These are phyloP conservation scores for Propithecus perrieri DNA, from an alignment of 2,797 vertebrate species.

Conservation along the genomic window DNA sequence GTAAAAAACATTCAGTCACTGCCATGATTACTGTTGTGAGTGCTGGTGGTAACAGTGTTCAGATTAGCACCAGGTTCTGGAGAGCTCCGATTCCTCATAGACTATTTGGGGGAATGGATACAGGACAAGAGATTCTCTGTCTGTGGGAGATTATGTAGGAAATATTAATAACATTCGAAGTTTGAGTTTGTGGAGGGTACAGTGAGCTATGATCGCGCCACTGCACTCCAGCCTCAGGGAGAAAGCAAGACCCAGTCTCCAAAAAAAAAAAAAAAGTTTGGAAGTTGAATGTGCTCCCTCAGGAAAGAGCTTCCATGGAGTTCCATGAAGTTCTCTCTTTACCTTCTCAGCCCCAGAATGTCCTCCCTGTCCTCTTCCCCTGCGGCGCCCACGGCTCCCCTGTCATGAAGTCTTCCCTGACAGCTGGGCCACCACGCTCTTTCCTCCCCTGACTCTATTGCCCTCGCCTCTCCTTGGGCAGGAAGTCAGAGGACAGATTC, in stretches of 20 bases:
- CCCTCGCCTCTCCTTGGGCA: not conserved
- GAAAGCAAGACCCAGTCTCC: not conserved
- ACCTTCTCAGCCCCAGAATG: not conserved
- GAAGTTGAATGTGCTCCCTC: not conserved
- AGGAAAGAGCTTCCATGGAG: not conserved
- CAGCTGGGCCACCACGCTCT: not conserved
- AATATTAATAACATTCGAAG: not conserved
- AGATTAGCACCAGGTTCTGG: not conserved
- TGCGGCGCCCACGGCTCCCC: not conserved
- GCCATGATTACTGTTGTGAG: not conserved
- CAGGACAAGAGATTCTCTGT: not conserved
- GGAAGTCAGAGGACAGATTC: not conserved
- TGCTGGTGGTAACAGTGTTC: not conserved
- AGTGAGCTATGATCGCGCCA: not conserved
- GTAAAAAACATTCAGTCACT: not conserved
- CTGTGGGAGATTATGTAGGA: not conserved
- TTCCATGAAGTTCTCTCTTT: not conserved
- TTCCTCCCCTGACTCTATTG: not conserved
- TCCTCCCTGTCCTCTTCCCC: not conserved
- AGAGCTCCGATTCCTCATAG: not conserved
- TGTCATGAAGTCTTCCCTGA: not conserved
- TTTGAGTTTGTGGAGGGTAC: not conserved
- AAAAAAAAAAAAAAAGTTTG: not conserved
- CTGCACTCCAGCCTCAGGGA: not conserved
- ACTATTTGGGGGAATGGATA: not conserved